These are phyloP conservation scores for Alfaro cultratus DNA, from an alignment of 2,797 vertebrate genomes.

Conservation along the genomic window DNA sequence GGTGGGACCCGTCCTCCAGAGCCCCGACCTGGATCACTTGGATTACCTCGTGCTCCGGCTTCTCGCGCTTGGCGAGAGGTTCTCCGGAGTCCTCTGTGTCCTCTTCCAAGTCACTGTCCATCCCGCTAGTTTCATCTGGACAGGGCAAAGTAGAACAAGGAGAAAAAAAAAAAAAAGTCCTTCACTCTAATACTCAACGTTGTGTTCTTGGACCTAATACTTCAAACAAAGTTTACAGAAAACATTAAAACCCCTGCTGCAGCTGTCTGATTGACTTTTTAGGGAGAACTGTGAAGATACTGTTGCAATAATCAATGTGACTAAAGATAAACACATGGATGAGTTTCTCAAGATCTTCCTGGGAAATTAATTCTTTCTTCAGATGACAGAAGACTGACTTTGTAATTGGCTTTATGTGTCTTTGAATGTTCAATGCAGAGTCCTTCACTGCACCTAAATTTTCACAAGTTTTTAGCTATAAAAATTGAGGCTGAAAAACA, in stretches of 20 bases:
- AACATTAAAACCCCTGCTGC: not conserved
- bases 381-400: too few relatives aligned
- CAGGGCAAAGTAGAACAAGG: not conserved
- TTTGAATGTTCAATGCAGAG: too few relatives aligned
- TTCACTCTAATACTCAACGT: not conserved
- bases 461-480: too few relatives aligned
- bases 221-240: not conserved
- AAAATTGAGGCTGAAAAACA: too few relatives aligned
- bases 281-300: too few relatives aligned
- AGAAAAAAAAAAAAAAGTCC: not conserved
- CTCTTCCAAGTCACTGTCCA: conserved; percentile 83
- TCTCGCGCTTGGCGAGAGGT: conserved; percentile 92
- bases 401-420: too few relatives aligned
- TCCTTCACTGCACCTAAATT: too few relatives aligned
- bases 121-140: conserved; percentile 88
- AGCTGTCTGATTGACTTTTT: too few relatives aligned
- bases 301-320: too few relatives aligned
- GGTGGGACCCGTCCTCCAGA: conserved; percentile 80
- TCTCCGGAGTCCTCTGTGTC: conserved; percentile 83
- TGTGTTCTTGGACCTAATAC: not conserved
- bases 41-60: conserved; percentile 86
- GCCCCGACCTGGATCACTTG: conserved; percentile 90
- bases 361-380: too few relatives aligned
- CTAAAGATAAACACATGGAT: too few relatives aligned
- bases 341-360: too few relatives aligned